Evolutionary conservation across 2,888 invertebrate species (phyloP).

Genomic region (Drosophila niveifrons): DNA sequence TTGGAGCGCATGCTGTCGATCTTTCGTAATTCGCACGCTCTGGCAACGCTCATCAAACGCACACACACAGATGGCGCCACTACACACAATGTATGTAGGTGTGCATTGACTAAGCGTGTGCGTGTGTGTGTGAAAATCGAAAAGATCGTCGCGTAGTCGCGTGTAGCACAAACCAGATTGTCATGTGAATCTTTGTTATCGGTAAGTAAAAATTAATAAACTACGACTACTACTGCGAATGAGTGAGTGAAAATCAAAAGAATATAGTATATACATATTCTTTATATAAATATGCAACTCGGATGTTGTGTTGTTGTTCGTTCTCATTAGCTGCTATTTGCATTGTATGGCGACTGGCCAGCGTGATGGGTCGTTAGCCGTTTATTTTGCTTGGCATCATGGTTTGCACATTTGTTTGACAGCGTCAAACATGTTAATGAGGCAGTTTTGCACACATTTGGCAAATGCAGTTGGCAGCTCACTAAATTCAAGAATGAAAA

Average conservation of each 20-base stretch:
- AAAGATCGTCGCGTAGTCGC: slow-evolving; percentile 49
- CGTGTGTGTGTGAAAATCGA: slow-evolving; percentile 21
- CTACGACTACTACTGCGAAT: slow-evolving; percentile 7
- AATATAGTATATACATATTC: slow-evolving; percentile 5
- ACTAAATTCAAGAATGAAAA: slow-evolving; percentile 48
- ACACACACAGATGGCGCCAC: neutral
- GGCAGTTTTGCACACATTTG: slow-evolving; percentile 47
- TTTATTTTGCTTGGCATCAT: slow-evolving; percentile 11
- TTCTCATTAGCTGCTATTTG: slow-evolving; percentile 44
- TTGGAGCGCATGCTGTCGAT: slow-evolving; percentile 23
- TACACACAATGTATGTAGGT: slow-evolving; percentile 1
- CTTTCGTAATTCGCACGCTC: slow-evolving; percentile 29
- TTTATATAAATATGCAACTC: neutral
- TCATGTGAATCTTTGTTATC: slow-evolving; percentile 71
- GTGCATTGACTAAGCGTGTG: slow-evolving; percentile 1
- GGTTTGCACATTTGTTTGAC: slow-evolving; percentile 21
- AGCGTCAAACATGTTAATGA: slow-evolving; percentile 55
- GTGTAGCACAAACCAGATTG: slow-evolving; percentile 68
- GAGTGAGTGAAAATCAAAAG: slow-evolving; percentile 9
- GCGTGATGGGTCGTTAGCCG: slow-evolving; percentile 38
- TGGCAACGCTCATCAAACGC: slow-evolving; percentile 48
- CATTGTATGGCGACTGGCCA: slow-evolving; percentile 27
- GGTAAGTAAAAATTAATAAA: slow-evolving; percentile 30
- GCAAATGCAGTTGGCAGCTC: slow-evolving; percentile 39
- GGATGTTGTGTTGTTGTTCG: slow-evolving; percentile 13